phyloP scores from a whole-genome alignment of 2,113 vertebrate species.

The Ivindomyrus marchei region DNA sequence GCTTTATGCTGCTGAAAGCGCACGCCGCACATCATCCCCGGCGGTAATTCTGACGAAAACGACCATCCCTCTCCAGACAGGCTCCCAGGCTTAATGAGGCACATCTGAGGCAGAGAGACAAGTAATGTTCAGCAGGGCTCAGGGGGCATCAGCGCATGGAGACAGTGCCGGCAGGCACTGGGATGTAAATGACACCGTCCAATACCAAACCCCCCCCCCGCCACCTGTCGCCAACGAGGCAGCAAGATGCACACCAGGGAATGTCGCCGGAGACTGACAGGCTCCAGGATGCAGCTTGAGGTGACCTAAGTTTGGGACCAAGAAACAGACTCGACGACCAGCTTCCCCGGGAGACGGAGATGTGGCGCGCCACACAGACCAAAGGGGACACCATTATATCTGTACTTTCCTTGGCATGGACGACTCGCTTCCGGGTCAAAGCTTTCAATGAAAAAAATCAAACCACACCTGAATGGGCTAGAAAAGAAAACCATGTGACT shows the following conservation, averaged over 20 bases:
- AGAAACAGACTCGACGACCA: background rate
- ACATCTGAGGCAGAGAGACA: conserved; percentile 12
- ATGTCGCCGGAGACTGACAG: background rate
- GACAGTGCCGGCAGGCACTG: background rate
- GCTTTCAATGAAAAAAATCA: background rate
- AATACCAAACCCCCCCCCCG: background rate
- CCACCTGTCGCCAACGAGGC: background rate
- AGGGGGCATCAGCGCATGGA: background rate
- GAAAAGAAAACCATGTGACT: background rate
- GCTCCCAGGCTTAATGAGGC: conserved; percentile 11
- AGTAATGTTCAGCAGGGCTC: conserved; percentile 8
- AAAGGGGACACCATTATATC: background rate
- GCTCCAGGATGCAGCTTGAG: background rate
- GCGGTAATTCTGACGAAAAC: background rate
- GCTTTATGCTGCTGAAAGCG: background rate
- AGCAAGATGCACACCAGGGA: background rate
- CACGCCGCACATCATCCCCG: background rate
- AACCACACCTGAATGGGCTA: background rate
- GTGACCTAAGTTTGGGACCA: background rate
- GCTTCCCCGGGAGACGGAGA: background rate
- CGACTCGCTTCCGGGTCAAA: background rate
- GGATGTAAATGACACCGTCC: conserved; percentile 1
- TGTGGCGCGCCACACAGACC: background rate
- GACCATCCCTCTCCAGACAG: conserved; percentile 3
- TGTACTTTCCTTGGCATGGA: background rate